Evolutionary conservation across 2,113 vertebrate species (phyloP), one percentile per base, ranked within the genome.

Genomic region (Stercorarius parasiticus): DNA sequence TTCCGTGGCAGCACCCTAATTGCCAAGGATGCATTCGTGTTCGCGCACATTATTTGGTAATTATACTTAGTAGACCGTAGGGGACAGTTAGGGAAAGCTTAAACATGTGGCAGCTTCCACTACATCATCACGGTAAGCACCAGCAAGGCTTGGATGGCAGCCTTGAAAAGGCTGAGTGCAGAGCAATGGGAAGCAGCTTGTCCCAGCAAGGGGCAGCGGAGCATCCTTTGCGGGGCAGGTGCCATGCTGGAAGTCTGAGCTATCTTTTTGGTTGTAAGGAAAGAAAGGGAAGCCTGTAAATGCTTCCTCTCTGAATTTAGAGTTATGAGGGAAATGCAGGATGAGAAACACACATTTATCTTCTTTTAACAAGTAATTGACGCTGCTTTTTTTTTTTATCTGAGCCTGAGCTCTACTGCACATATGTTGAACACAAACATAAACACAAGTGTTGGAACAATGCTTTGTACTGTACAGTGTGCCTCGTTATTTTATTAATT

Each of bases 221-320:
- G 47, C 56, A 61, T 30, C 6, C 56, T 40, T n/a, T 6, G 49
- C 47, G 61, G 45, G 34, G 6, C 50, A 36, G 53, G 30, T 2
- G 29, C 27, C 14, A 7, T 6, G 10, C 76, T 21, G 47, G 20
- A 17, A 43, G 30, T 11, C 81, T 0, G 3, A 23, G n/a, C 5
- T 0, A 0, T 3, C 58, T 36, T 5, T 23, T 1, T 4, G 40
- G 40, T 8, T 19, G 26, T 9, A 10, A 53, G 66, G 36, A 43
- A 52, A 66, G 50, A 18, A 56, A 40, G 26, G 34, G 40, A 12
- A 52, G 45, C 3, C 50, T 27, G 23, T 8, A 23, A 69, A 22
- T 8, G 58, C 32, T 66, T 11, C 47, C 16, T 38, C 27, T 32
- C 47, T 25, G 25, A 13, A 22, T 23, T 29, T 42, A 36, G 55